A percentile compares a stretch with the other conserved stretches of the same genome.
Evolutionary conservation across 23 tunicate species (phyloP).

Genomic region (Phallusia fumigata): DNA sequence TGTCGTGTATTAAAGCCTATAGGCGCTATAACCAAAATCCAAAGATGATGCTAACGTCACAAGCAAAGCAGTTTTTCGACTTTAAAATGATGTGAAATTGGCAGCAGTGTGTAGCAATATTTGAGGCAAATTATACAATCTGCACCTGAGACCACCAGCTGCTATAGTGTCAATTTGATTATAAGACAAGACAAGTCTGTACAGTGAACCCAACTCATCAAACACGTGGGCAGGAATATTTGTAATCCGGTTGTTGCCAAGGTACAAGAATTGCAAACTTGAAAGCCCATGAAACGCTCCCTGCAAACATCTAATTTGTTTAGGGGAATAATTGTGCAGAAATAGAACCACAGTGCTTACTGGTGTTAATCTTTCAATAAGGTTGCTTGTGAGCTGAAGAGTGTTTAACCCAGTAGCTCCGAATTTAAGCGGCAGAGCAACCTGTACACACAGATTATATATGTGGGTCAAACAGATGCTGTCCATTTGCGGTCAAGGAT

Average conservation of each 20-base stretch:
- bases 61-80: too few relatives aligned
- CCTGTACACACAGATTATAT: neutral
- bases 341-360: neutral
- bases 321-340: neutral
- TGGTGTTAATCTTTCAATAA: neutral
- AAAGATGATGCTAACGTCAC: too few relatives aligned
- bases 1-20: too few relatives aligned
- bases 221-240: neutral
- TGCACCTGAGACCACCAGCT: slow-evolving; percentile 15
- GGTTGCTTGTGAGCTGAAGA: neutral
- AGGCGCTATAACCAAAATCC: too few relatives aligned
- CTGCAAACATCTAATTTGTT: neutral
- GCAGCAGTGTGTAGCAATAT: too few relatives aligned
- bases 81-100: too few relatives aligned
- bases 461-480: too few relatives aligned
- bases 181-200: slow-evolving; percentile 8
- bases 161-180: slow-evolving; percentile 18
- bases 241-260: slow-evolving; percentile 9
- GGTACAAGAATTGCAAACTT: neutral
- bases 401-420: neutral
- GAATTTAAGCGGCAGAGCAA: neutral
- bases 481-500: too few relatives aligned
- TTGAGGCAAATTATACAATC: neutral
- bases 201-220: slow-evolving; percentile 10
- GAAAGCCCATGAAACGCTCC: slow-evolving; percentile 11